Evolutionary conservation across 2,797 vertebrate species (phyloP).

Genomic region (Glyptemys insculpta): DNA sequence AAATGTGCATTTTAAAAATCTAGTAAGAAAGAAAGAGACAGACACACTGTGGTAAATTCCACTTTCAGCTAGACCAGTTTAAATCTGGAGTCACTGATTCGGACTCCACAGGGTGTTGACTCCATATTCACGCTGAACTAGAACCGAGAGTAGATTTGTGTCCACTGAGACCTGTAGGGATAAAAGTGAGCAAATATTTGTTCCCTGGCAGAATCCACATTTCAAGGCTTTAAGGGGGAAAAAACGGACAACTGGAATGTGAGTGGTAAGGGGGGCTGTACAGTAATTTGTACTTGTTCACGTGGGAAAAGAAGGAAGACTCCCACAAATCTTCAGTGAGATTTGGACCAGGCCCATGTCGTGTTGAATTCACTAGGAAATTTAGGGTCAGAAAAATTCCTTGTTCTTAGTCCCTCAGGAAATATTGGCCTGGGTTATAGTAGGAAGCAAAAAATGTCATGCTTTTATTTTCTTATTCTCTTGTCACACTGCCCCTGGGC

Average conservation of each 20-base stretch:
- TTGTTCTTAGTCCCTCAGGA: not conserved
- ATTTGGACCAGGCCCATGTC: not conserved
- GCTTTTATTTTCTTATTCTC: not conserved
- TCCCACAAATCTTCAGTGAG: not conserved
- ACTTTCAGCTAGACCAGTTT: not conserved
- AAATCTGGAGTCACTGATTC: fast-evolving
- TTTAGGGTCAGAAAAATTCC: not conserved
- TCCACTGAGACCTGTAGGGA: not conserved
- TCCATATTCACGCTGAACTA: fast-evolving
- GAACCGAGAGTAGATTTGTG: not conserved
- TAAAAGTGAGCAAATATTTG: not conserved
- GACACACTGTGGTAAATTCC: not conserved
- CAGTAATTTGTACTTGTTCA: not conserved
- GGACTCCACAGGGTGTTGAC: not conserved
- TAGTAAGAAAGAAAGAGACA: not conserved
- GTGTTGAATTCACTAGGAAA: not conserved
- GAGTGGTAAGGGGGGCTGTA: fast-evolving
- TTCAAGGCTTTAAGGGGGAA: not conserved
- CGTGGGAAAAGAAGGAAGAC: not conserved
- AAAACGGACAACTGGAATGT: not conserved
- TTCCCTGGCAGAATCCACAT: not conserved
- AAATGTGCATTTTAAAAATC: fast-evolving
- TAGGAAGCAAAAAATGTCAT: fast-evolving
- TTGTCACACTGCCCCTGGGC: not conserved
- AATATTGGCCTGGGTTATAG: not conserved